Conservation (phyloP, 2,888 invertebrate species). For the Troilus luridus region DNA sequence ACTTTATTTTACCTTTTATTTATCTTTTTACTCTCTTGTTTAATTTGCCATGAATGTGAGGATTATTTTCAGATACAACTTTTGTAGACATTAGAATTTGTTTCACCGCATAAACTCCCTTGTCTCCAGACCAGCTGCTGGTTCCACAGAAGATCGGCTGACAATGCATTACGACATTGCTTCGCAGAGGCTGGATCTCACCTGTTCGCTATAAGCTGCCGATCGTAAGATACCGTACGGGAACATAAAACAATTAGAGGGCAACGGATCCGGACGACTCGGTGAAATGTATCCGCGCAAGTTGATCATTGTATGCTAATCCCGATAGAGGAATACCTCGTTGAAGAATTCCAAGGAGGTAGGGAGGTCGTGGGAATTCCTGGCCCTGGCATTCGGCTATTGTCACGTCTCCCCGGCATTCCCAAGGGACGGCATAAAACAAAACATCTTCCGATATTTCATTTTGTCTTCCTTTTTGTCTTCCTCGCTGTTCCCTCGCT, state of each 20-base stretch:
- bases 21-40: too few relatives aligned
- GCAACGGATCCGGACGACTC: not conserved
- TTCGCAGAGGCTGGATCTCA: not conserved
- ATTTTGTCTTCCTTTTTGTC: constrained; percentile 33
- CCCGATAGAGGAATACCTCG: constrained; percentile 23
- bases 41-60: too few relatives aligned
- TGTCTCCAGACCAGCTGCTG: not conserved
- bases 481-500: not conserved
- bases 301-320: constrained; percentile 55
- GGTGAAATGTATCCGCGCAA: constrained; percentile 52
- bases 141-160: not conserved
- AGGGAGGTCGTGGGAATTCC: constrained; percentile 53
- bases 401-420: constrained; percentile 49
- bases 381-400: constrained; percentile 24
- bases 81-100: not conserved
- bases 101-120: not conserved
- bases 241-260: constrained; percentile 16
- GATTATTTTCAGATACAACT: too few relatives aligned
- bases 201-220: not conserved
- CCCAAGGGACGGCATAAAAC: constrained; percentile 23
- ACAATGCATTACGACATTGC: not conserved
- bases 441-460: constrained; percentile 30
- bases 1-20: too few relatives aligned
- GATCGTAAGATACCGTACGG: not conserved
- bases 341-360: constrained; percentile 22